phyloP scores from a whole-genome alignment of 2,888 invertebrate species.

The Parapristionchus giblindavisi region DNA sequence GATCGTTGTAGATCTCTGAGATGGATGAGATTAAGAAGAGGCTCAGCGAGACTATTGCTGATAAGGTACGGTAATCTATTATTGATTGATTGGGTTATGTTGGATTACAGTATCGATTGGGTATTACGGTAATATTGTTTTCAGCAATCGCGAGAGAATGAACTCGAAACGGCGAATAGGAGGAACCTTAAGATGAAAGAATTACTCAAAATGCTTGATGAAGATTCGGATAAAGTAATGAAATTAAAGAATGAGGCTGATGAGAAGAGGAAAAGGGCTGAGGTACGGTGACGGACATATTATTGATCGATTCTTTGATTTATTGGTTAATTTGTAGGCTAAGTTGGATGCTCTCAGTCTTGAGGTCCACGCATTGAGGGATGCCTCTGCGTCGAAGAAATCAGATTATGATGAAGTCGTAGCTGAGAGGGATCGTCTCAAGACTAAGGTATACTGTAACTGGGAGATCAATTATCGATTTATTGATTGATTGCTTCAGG shows the following conservation, averaged over 20 bases:
- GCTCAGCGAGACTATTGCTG: background rate
- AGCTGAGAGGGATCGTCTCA: slow-evolving; percentile 36
- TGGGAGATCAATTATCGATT: background rate
- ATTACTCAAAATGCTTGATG: slow-evolving; percentile 19
- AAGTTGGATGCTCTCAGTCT: background rate
- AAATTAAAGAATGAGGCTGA: slow-evolving; percentile 20
- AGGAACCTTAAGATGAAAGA: background rate
- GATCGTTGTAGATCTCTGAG: background rate
- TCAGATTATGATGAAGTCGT: slow-evolving; percentile 23
- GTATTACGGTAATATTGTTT: no score
- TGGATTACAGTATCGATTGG: no score
- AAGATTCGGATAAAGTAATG: slow-evolving; percentile 21
- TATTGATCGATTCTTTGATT: background rate
- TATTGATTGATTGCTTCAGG: slow-evolving; percentile 10
- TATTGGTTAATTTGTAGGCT: no score
- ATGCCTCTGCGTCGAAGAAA: background rate
- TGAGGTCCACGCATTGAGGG: background rate
- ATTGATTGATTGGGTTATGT: background rate
- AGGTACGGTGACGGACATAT: slow-evolving; percentile 9
- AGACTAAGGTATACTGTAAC: slow-evolving; percentile 11
- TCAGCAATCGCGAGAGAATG: background rate
- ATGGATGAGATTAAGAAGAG: slow-evolving; percentile 3
- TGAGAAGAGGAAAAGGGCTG: slow-evolving; percentile 16
- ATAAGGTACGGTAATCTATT: slow-evolving; percentile 14
- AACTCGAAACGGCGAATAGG: no score